Evolutionary conservation across 2,797 vertebrate genomes (phyloP), one percentile per base, ranked within the genome.

Genomic region (Sebastes flavidus): DNA sequence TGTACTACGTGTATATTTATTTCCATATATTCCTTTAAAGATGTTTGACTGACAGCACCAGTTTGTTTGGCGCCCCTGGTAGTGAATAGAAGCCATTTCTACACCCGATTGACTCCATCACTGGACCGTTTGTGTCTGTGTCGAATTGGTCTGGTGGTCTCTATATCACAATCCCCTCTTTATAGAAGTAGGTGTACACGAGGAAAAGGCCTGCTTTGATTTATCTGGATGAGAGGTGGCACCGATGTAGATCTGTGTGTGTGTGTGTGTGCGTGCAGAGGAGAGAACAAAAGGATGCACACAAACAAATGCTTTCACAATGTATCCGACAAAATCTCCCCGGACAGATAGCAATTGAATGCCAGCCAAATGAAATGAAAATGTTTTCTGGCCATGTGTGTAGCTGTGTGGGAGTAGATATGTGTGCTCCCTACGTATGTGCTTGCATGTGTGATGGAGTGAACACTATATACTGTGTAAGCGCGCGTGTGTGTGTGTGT

Each of bases 31-130:
- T n/a, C n/a, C 72, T 78, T 77, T 59, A 63, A 10, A 52, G 20
- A 52, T 11, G 66, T 73, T 72, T 85, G 89, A 91, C 65, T 66
- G 89, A 86, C 82, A 77, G 75, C 61, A 25, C 18, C 52, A 27
- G 63, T 30, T 46, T 71, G 42, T 68, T 30, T 75, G 70, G 84
- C 14, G 75, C 70, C 67, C 81, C 84, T 69, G 63, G 58, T 68
- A 87, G 78, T 89, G 91, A 92, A 91, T 79, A 79, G 84, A 88
- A 77, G 22, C 68, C 80, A 90, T 92, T 92, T 92, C 83, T 60
- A 60, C 84, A 89, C 87, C 74, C 34, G 20, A 60, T 60, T 80
- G 73, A 76, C 68, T 91, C 75, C 63, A 80, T 90, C 79, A 87
- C 82, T 87, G 88, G 65, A 59, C 77, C 65, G 81, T 92, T 74